These are phyloP conservation scores for Hemiprocne comata DNA, from an alignment of 2,113 vertebrate species.

Conservation along the genomic window DNA sequence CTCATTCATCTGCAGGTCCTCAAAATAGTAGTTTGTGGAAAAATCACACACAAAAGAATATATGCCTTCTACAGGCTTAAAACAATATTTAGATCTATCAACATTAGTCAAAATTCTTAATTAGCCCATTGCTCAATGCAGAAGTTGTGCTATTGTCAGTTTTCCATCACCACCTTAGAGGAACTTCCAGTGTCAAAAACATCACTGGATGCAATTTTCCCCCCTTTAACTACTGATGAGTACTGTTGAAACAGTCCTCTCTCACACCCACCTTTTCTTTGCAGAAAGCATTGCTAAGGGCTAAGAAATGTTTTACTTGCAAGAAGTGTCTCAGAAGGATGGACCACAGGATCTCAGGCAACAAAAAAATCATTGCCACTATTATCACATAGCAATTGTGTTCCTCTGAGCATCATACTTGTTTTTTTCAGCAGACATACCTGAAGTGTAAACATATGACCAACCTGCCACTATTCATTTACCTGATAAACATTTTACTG, in stretches of 20 bases:
- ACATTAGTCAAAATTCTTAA: neutral
- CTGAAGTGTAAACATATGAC: neutral
- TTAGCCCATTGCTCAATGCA: neutral
- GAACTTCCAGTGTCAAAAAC: neutral
- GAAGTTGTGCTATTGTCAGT: neutral
- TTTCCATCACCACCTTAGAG: neutral
- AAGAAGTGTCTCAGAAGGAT: neutral
- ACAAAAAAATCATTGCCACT: neutral
- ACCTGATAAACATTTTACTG: neutral
- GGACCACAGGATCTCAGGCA: neutral
- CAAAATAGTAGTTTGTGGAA: neutral
- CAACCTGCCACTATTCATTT: neutral
- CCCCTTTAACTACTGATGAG: neutral
- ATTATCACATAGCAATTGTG: rapidly evolving
- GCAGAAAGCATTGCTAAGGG: neutral
- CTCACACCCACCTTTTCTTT: neutral
- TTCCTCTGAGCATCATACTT: neutral
- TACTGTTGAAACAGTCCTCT: neutral
- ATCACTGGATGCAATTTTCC: neutral
- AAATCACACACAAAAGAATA: neutral
- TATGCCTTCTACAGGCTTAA: neutral
- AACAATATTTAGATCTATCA: neutral
- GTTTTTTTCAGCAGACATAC: neutral
- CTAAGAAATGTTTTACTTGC: neutral
- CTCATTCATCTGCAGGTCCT: neutral